These are phyloP conservation scores for Agrotis segetum DNA, from an alignment of 2,888 invertebrate species.

Conservation along the genomic window DNA sequence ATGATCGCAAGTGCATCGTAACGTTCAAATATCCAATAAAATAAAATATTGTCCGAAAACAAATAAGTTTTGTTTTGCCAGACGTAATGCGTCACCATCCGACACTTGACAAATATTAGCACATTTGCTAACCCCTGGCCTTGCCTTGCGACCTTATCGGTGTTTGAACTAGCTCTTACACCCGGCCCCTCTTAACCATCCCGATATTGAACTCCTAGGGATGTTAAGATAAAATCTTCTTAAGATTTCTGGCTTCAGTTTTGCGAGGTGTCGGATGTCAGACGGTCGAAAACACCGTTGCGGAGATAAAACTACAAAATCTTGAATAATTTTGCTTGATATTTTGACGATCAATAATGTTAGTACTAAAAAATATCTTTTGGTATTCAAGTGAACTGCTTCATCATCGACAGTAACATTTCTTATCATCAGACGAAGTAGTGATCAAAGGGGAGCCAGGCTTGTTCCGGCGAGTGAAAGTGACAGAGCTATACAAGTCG, in stretches of 20 bases:
- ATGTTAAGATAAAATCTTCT: slow-evolving; percentile 60
- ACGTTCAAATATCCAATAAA: slow-evolving; percentile 60
- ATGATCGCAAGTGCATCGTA: slow-evolving; percentile 15
- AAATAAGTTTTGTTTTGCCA: slow-evolving; percentile 64
- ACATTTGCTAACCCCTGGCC: slow-evolving; percentile 57
- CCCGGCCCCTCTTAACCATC: slow-evolving; percentile 63
- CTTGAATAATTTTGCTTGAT: background rate
- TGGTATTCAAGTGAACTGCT: too few relatives aligned
- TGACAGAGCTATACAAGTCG: too few relatives aligned
- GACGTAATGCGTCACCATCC: slow-evolving; percentile 70
- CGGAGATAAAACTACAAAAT: slow-evolving; percentile 1
- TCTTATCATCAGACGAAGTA: too few relatives aligned
- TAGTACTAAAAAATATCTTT: too few relatives aligned
- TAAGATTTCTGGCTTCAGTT: slow-evolving; percentile 57
- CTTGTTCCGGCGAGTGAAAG: too few relatives aligned
- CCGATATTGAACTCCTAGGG: slow-evolving; percentile 59
- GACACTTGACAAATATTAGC: slow-evolving; percentile 77
- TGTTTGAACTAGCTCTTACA: slow-evolving; percentile 71
- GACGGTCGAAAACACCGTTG: slow-evolving; percentile 11
- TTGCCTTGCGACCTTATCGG: slow-evolving; percentile 72
- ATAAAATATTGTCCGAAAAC: slow-evolving; percentile 63
- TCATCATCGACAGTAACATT: too few relatives aligned
- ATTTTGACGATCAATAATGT: background rate
- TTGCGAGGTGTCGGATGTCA: slow-evolving; percentile 48
- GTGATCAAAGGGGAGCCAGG: too few relatives aligned